phyloP scores from a whole-genome alignment of 2,113 vertebrate genomes.

The Steatornis caripensis region DNA sequence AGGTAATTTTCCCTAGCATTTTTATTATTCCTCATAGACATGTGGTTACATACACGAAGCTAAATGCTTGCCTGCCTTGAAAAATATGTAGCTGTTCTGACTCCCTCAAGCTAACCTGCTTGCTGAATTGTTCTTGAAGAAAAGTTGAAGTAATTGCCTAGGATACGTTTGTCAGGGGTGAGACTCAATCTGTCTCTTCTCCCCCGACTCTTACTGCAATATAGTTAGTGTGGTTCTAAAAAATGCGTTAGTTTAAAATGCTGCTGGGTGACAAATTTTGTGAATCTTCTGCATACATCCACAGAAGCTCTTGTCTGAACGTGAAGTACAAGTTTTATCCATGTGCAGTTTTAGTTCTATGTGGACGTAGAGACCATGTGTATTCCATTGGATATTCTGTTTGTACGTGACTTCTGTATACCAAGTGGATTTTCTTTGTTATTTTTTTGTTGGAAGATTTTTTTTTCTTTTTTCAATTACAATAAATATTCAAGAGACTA shows the following conservation, averaged over 20 bases:
- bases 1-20: not conserved
- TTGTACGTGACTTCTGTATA: conserved; percentile 80
- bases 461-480: conserved; percentile 76
- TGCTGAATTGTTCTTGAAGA: conserved; percentile 33
- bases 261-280: conserved; percentile 34
- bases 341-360: conserved; percentile 64
- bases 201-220: not conserved
- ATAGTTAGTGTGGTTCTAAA: conserved; percentile 45
- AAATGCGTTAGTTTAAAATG: conserved; percentile 40
- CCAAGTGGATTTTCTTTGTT: conserved; percentile 64
- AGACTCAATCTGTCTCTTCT: not conserved
- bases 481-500: conserved; percentile 85
- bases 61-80: not conserved
- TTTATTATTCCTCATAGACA: not conserved
- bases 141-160: conserved; percentile 10
- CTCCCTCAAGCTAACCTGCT: conserved; percentile 1
- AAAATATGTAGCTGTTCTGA: not conserved
- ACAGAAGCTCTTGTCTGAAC: conserved; percentile 50
- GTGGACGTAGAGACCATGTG: conserved; percentile 53
- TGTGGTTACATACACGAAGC: not conserved
- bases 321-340: conserved; percentile 61
- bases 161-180: not conserved
- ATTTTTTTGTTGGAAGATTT: conserved; percentile 62
- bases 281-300: conserved; percentile 40
- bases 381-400: conserved; percentile 73